phyloP scores from a whole-genome alignment of 2,888 invertebrate genomes.

The Choreutis nemorana region DNA sequence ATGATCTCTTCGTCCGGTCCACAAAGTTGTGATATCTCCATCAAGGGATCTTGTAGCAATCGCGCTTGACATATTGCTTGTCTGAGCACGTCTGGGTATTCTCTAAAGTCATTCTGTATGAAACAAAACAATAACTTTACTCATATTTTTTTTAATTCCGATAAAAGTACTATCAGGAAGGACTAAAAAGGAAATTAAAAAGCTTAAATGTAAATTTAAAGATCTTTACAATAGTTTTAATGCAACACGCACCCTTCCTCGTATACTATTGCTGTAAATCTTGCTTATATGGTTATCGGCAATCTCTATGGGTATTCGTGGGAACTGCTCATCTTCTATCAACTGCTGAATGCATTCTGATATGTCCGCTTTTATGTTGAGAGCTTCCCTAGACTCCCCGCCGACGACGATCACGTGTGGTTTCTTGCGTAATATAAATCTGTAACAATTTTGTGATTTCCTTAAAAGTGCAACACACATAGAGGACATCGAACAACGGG shows the following conservation, averaged over 20 bases:
- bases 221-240: too few species aligned
- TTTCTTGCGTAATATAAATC: conserved; percentile 88
- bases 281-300: conserved; percentile 94
- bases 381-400: conserved; percentile 89
- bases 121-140: conserved; percentile 4
- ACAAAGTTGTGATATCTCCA: conserved; percentile 96
- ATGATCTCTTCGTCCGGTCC: conserved; percentile 96
- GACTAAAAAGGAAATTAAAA: background rate
- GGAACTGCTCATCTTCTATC: conserved; percentile 86
- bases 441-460: conserved; percentile 23
- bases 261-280: conserved; percentile 90
- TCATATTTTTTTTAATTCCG: too few species aligned
- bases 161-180: background rate
- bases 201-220: too few species aligned
- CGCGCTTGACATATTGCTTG: conserved; percentile 95
- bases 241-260: conserved; percentile 70
- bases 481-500: background rate
- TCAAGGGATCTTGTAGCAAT: conserved; percentile 91
- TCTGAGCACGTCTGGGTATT: conserved; percentile 89
- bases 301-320: conserved; percentile 87
- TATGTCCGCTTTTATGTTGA: conserved; percentile 82
- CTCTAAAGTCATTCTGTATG: conserved; percentile 80
- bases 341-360: conserved; percentile 77
- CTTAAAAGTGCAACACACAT: background rate
- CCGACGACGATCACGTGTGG: conserved; percentile 94